These are phyloP conservation scores for Pteronura brasiliensis DNA, from an alignment of 2,113 vertebrate species.

Conservation along the genomic window DNA sequence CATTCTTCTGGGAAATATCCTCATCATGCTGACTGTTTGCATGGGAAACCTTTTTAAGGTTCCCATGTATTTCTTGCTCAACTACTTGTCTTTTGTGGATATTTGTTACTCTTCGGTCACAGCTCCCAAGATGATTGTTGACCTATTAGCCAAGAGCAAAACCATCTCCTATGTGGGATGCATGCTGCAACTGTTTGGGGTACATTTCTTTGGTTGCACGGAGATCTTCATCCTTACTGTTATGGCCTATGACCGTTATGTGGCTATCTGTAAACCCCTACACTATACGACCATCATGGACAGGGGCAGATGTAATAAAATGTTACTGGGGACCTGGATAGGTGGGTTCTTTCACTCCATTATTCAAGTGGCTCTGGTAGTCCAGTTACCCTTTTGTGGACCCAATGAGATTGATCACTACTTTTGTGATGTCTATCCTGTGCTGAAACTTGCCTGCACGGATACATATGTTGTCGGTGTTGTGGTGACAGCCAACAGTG, in stretches of 20 bases:
- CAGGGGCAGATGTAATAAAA: not conserved
- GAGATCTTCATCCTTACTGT: slow-evolving; percentile 63
- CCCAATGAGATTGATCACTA: slow-evolving; percentile 67
- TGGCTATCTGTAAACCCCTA: slow-evolving; percentile 56
- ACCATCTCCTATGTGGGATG: slow-evolving; percentile 47
- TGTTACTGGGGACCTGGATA: slow-evolving; percentile 50
- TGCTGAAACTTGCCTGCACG: slow-evolving; percentile 59
- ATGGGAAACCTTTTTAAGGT: not conserved
- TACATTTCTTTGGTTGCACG: slow-evolving; percentile 57
- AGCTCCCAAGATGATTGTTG: slow-evolving; percentile 51
- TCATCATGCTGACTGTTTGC: slow-evolving; percentile 52
- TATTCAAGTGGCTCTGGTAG: slow-evolving; percentile 26
- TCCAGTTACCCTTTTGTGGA: slow-evolving; percentile 63
- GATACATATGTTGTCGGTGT: slow-evolving; percentile 5
- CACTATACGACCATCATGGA: slow-evolving; percentile 55
- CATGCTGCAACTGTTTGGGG: slow-evolving; percentile 57
- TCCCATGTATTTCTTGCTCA: slow-evolving; percentile 68
- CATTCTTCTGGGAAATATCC: slow-evolving; percentile 55
- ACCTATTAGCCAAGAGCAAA: slow-evolving; percentile 42
- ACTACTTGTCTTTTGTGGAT: slow-evolving; percentile 61
- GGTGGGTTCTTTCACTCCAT: slow-evolving; percentile 51
- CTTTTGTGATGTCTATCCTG: slow-evolving; percentile 63
- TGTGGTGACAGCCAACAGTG: slow-evolving; percentile 51
- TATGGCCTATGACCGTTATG: slow-evolving; percentile 46
- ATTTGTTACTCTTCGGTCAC: slow-evolving; percentile 59